Evolutionary conservation across 2,797 vertebrate species (phyloP), one percentile per base, ranked within the genome.

Genomic region (Gymnocypris eckloni): DNA sequence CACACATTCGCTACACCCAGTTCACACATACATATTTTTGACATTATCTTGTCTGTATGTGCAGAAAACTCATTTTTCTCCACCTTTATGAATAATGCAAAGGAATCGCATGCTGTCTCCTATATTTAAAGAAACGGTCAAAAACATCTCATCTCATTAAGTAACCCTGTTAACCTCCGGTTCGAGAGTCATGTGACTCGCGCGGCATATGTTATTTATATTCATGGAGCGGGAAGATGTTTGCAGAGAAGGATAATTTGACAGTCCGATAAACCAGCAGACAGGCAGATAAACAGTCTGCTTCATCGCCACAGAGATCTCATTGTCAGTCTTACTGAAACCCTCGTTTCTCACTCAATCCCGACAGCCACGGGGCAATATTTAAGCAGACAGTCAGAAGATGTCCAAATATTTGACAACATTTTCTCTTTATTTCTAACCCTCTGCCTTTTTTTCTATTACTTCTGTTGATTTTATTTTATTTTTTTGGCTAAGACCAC

Each of bases 231-330:
- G 88, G 92, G 78, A 92, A 92, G 90, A 92, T 96, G 94, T 96
- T 96, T 96, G 94, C 94, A 89, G 93, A 95, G 94, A 95, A 93
- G 94, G 94, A 95, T 96, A 95, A 96, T 96, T 96, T 96, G 95
- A 96, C 95, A 95, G 95, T 94, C 94, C 94, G 94, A 96, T 96
- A 95, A 95, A 96, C 95, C 95, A 94, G 93, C 94, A 96, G 95
- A 95, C 95, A 95, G 95, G 96, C 94, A 94, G 94, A 96, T 96
- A 96, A 96, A 96, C 95, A 96, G 93, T 94, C 91, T 91, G 92
- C 92, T 93, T 92, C 92, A 90, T 91, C 86, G 92, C 93, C 94
- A 96, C 95, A 96, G 94, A 95, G 95, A 95, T 96, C 95, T 93
- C 93, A 95, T 94, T 95, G 95, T 96, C 94, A 95, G 93, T 92